Percentiles rank a stretch among this genome's conserved stretches.
Conservation (phyloP, 2,888 invertebrate genomes). For the Cryptocephalus primarius region DNA sequence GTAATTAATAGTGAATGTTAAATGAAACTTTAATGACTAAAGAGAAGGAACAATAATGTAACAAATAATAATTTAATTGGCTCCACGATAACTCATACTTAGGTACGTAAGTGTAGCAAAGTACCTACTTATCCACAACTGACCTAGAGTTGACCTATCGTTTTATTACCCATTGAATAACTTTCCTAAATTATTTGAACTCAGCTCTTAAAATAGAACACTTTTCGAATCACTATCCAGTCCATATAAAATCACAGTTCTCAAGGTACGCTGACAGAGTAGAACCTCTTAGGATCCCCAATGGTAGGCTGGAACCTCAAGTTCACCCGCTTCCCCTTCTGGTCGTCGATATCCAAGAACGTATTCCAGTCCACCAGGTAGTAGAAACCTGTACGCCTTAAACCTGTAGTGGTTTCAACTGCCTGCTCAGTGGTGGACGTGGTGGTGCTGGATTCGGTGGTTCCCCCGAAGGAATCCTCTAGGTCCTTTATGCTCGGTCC, state of each 20-base stretch:
- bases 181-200: too few species aligned
- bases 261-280: constrained; percentile 64
- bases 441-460: constrained; percentile 39
- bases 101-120: too few species aligned
- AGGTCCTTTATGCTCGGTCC: constrained; percentile 51
- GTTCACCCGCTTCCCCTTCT: constrained; percentile 59
- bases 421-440: constrained; percentile 36
- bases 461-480: constrained; percentile 68
- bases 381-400: constrained; percentile 67
- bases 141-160: too few species aligned
- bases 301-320: constrained; percentile 70
- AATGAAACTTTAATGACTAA: too few species aligned
- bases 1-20: too few species aligned
- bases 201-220: too few species aligned
- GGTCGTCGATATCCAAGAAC: constrained; percentile 72
- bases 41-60: too few species aligned
- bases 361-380: constrained; percentile 81
- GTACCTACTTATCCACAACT: too few species aligned
- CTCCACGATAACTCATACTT: too few species aligned
- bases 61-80: too few species aligned
- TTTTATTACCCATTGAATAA: too few species aligned
- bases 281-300: constrained; percentile 69
- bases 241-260: background rate
- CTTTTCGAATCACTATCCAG: background rate
- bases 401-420: constrained; percentile 52